Conservation (phyloP, 2,797 vertebrate genomes). For the Nannoperca obscura region DNA sequence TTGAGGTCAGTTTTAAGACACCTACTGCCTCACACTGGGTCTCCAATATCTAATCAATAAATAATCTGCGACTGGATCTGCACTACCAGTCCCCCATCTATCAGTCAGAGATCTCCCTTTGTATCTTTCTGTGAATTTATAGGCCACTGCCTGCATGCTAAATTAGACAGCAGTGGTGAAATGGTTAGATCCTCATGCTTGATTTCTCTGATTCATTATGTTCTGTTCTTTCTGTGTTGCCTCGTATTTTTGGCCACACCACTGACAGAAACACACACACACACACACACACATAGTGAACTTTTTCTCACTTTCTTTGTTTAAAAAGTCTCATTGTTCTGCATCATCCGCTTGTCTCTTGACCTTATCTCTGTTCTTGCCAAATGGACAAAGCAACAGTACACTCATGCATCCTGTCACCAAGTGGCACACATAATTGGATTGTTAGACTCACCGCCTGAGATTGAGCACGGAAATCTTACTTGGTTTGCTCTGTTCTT, state of each 20-base stretch:
- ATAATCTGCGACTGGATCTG: slow-evolving; percentile 78
- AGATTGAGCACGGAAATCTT: slow-evolving; percentile 52
- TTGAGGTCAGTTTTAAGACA: slow-evolving; percentile 73
- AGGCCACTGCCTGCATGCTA: slow-evolving; percentile 48
- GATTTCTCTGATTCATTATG: slow-evolving; percentile 14
- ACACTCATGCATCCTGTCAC: slow-evolving; percentile 64
- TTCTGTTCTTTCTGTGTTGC: neutral
- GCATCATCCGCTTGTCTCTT: slow-evolving; percentile 50
- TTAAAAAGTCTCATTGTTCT: slow-evolving; percentile 48
- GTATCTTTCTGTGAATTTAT: slow-evolving; percentile 49
- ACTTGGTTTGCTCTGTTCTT: slow-evolving; percentile 50
- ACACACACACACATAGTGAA: neutral
- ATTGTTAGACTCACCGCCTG: slow-evolving; percentile 53
- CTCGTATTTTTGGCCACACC: neutral
- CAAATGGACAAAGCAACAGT: slow-evolving; percentile 68
- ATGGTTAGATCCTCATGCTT: slow-evolving; percentile 10
- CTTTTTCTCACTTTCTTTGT: slow-evolving; percentile 36
- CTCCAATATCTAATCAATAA: slow-evolving; percentile 82
- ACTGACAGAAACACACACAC: neutral
- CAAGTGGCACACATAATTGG: slow-evolving; percentile 63
- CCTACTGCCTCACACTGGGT: slow-evolving; percentile 55
- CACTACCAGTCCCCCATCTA: slow-evolving; percentile 70
- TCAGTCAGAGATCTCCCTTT: slow-evolving; percentile 70
- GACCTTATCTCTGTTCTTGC: slow-evolving; percentile 64
- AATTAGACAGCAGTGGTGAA: slow-evolving; percentile 13